These are phyloP conservation scores for Pica pica DNA, from an alignment of 2,113 vertebrate species.

Conservation along the genomic window DNA sequence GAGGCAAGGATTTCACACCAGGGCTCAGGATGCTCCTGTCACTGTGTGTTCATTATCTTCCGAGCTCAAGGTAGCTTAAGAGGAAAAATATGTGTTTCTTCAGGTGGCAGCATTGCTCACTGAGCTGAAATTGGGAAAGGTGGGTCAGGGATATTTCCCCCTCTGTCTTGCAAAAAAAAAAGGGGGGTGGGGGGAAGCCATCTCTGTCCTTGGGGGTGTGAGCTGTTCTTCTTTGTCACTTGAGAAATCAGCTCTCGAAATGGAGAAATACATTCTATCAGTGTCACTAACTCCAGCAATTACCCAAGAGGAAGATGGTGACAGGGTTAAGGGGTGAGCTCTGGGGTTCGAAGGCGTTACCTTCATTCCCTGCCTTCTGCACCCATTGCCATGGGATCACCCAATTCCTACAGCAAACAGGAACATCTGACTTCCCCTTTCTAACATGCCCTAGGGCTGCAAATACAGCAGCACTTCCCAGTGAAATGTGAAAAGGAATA, in stretches of 20 bases:
- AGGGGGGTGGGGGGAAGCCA: fast-evolving
- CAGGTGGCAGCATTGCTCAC: background rate
- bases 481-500: background rate
- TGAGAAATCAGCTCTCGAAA: background rate
- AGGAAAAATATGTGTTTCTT: background rate
- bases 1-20: background rate
- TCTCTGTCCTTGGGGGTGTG: background rate
- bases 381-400: fast-evolving
- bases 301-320: background rate
- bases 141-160: background rate
- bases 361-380: background rate
- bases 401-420: background rate
- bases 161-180: background rate
- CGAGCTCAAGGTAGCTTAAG: background rate
- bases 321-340: background rate
- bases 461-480: background rate
- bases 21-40: background rate
- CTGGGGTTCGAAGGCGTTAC: background rate
- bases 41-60: background rate
- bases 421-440: background rate
- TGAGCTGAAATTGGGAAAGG: background rate
- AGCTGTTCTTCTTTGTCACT: background rate
- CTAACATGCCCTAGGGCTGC: background rate
- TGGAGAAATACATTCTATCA: background rate
- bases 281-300: background rate